Percentiles rank a stretch among this genome's conserved stretches.
phyloP scores from a whole-genome alignment of 2,113 vertebrate genomes.

The Nipponia nippon region DNA sequence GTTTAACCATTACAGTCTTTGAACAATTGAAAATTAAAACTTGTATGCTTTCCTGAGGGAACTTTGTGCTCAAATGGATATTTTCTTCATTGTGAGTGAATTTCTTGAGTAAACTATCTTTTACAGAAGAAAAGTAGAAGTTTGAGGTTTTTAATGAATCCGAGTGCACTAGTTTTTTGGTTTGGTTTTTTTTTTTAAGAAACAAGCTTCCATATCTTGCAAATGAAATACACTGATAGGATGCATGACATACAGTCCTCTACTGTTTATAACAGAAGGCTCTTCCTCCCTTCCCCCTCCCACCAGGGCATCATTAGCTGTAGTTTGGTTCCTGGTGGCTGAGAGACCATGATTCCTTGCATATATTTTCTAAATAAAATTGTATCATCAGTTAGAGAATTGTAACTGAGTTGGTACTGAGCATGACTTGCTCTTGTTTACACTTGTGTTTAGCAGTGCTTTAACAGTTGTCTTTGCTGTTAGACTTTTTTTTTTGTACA shows the following conservation, averaged over 20 bases:
- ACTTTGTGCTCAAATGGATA: background rate
- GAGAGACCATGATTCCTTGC: background rate
- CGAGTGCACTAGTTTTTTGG: background rate
- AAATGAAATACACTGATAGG: background rate
- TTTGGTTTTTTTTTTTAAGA: background rate
- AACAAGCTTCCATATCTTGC: background rate
- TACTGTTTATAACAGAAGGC: background rate
- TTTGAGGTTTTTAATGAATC: background rate
- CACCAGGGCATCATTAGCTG: background rate
- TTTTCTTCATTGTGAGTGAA: background rate
- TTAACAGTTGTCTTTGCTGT: background rate
- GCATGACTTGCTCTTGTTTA: background rate
- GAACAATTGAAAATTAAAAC: background rate
- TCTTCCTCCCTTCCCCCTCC: background rate
- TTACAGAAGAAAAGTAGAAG: background rate
- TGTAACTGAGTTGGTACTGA: background rate
- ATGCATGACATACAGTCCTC: background rate
- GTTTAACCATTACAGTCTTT: background rate
- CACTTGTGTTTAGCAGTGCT: background rate
- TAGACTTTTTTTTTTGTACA: background rate
- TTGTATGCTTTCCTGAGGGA: background rate
- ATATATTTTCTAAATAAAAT: background rate
- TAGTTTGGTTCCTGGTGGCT: background rate
- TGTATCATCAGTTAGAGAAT: background rate
- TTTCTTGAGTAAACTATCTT: background rate